Conservation (phyloP, 2,113 vertebrate species). For the Hyla sarda region DNA sequence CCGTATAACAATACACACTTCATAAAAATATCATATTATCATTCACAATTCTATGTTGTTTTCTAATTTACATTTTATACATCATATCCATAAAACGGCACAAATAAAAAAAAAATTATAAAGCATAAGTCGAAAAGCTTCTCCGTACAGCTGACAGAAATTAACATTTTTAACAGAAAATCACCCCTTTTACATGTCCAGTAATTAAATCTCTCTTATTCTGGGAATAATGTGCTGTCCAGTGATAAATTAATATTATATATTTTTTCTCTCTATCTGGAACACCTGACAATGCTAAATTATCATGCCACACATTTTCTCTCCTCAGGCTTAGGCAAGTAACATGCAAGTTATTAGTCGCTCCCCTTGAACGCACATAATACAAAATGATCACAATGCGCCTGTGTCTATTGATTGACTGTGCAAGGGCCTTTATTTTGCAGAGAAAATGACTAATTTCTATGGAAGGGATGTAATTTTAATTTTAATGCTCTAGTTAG, state of each 20-base stretch:
- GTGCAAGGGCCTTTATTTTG: conserved; percentile 37
- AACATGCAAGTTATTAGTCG: conserved; percentile 67
- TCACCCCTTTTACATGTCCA: neutral
- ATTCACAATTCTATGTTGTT: no score
- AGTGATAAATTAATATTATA: conserved; percentile 37
- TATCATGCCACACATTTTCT: conserved; percentile 61
- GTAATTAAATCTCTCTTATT: conserved; percentile 29
- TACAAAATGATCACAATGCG: conserved; percentile 63
- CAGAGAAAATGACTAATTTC: conserved; percentile 53
- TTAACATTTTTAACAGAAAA: neutral
- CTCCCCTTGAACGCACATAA: conserved; percentile 74
- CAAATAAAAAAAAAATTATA: neutral
- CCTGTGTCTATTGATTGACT: conserved; percentile 63
- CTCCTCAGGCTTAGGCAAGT: conserved; percentile 67
- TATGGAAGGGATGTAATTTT: conserved; percentile 39
- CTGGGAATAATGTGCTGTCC: conserved; percentile 18
- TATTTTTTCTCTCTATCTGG: conserved; percentile 53
- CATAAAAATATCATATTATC: no score
- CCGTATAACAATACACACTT: no score
- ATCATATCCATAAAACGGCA: neutral
- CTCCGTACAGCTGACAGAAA: neutral
- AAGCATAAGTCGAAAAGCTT: neutral
- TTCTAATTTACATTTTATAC: neutral
- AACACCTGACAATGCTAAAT: conserved; percentile 61
- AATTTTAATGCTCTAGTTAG: conserved; percentile 57